Percentiles rank a stretch among this genome's conserved stretches.
Conservation (phyloP, 2,113 vertebrate species). For the Pleuronectes platessa region DNA sequence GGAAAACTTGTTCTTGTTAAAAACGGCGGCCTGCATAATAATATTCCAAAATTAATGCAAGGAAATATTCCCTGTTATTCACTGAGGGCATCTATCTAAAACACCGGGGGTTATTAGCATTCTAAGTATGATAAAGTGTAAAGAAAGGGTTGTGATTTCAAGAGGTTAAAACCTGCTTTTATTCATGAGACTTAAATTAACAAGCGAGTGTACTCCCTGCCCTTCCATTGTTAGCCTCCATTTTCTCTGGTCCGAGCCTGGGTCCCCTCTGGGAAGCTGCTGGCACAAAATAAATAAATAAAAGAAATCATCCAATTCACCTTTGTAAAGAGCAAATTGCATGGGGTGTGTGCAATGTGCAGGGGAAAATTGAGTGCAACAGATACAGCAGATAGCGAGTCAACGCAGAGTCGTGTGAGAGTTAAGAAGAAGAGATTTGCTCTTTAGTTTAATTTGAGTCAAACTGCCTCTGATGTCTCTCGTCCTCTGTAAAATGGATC, state of each 20-base stretch:
- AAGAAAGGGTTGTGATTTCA: constrained; percentile 1
- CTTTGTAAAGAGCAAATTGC: constrained; percentile 36
- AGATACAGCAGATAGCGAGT: constrained; percentile 41
- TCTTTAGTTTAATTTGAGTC: constrained; percentile 36
- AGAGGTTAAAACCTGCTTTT: background rate
- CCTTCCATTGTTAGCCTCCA: constrained; percentile 40
- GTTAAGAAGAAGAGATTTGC: constrained; percentile 44
- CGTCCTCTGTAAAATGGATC: constrained; percentile 41
- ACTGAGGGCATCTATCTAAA: background rate
- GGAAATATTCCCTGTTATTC: background rate
- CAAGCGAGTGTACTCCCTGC: constrained; percentile 7
- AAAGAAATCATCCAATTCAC: constrained; percentile 23
- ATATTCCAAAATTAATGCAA: background rate
- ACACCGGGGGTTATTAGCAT: background rate
- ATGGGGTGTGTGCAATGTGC: constrained; percentile 28
- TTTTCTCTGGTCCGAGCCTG: constrained; percentile 22
- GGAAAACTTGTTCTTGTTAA: background rate
- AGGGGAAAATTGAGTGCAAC: constrained; percentile 32
- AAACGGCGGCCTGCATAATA: background rate
- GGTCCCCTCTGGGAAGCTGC: constrained; percentile 32
- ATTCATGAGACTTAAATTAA: constrained; percentile 9
- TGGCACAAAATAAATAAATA: constrained; percentile 3
- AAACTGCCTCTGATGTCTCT: constrained; percentile 38
- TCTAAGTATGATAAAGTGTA: background rate
- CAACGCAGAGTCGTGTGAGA: background rate